These are phyloP conservation scores for Lasioglossum vierecki DNA, from an alignment of 2,888 invertebrate genomes.

Conservation along the genomic window DNA sequence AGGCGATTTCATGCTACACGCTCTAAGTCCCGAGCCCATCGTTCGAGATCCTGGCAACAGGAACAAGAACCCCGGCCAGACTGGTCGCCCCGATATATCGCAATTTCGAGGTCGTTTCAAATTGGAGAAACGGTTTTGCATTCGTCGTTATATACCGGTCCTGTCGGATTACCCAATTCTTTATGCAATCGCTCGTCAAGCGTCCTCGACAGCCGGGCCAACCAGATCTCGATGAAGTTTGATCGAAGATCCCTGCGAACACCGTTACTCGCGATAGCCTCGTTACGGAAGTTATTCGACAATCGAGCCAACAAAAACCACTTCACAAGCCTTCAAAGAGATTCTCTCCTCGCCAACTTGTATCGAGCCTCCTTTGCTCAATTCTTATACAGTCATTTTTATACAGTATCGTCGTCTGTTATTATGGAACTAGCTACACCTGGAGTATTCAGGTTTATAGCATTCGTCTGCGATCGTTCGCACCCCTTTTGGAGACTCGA, in stretches of 20 bases:
- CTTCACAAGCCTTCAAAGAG: neutral
- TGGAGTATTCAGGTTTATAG: neutral
- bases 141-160: slow-evolving; percentile 57
- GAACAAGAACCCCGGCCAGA: slow-evolving; percentile 49
- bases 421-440: neutral
- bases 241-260: slow-evolving; percentile 51
- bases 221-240: slow-evolving; percentile 53
- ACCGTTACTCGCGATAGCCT: slow-evolving; percentile 59
- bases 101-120: slow-evolving; percentile 61
- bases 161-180: slow-evolving; percentile 69
- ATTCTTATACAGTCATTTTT: too few relatives aligned
- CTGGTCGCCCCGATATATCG: slow-evolving; percentile 56
- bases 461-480: neutral
- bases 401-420: neutral
- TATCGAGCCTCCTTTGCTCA: too few relatives aligned
- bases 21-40: slow-evolving; percentile 62
- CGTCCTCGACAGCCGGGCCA: slow-evolving; percentile 39
- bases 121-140: slow-evolving; percentile 58
- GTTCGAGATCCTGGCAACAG: slow-evolving; percentile 48
- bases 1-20: slow-evolving; percentile 69
- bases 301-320: neutral
- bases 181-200: slow-evolving; percentile 68
- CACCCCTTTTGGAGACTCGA: neutral
- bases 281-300: slow-evolving; percentile 49
- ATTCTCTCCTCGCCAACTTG: neutral